Evolutionary conservation across 92 coral and sea anemone species (phyloP), one percentile per base, ranked within the genome.

Genomic region (Phenganax marumi): DNA sequence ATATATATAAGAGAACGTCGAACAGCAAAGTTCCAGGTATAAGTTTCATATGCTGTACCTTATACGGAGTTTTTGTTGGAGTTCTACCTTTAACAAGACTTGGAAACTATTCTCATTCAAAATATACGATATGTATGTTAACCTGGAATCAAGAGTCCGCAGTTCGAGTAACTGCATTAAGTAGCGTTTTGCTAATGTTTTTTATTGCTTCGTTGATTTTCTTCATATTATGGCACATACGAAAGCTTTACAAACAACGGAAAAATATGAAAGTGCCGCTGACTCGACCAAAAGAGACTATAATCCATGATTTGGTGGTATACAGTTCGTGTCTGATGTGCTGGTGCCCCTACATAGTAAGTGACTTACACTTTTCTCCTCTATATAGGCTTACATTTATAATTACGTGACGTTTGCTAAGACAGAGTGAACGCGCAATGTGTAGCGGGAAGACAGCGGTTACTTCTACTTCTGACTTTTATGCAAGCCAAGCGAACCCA

Each of bases 281-380:
- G 47, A 25, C 14, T 39, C 51, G 26, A 2, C 68, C 12, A 22
- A 56, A 76, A 54, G 81, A 76, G 50, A 54, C 81, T 14, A 8
- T 22, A 13, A 13, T 76, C 1, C 57, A 22, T 54, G 22, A 9
- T 54, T 26, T 76, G 22, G 81, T 56, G 25, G 25, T 55, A 8
- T 55, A 49, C 0, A 76, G 81, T 56, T 57, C 26, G 69, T 76
- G 23, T 56, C n/a, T 57, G 22, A 76, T 52, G 2, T 54, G 68
- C 26, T 76, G 81, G 81, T 54, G 47, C 21, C 81, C 81, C 54
- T 76, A 55, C 26, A 54, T 76, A 23, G 81, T 76, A 76, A 76
- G 81, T 74, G 49, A 70, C 50, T 33, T 5, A 33, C 2, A 5
- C 43, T 33, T 33, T 33, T 33, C 43, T 33, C 43, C 43, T 33